Evolutionary conservation across 2,797 vertebrate species (phyloP), one percentile per base, ranked within the genome.

Genomic region (Helostoma temminkii): DNA sequence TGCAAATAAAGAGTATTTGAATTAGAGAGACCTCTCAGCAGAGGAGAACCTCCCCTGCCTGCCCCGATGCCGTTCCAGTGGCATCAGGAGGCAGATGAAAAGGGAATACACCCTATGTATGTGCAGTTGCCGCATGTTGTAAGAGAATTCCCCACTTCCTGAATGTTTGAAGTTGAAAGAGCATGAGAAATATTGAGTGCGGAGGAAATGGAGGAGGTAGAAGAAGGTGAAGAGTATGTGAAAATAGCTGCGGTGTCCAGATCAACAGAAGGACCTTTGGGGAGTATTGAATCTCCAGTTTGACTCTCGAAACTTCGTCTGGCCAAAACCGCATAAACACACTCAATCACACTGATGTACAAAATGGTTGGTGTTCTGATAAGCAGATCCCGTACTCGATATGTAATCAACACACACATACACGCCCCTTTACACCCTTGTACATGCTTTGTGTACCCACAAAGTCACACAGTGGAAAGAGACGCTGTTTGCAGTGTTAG

Each of bases 151-250:
- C 49, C 70, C 58, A 75, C 71, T 32, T 67, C 66, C 72, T 9
- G 63, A 76, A 78, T 70, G 73, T 87, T 86, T 83, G 85, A 88
- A 88, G 85, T 86, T 83, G 66, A 89, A 89, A 90, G 78, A 88
- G 82, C 74, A 86, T 84, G 78, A 63, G 76, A 58, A 63, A 83
- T 77, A 76, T 71, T 48, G 77, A 82, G 45, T 70, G 74, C 71
- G 58, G 67, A 74, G 59, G 74, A 65, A 4, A 55, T 43, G 60
- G 73, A 63, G 55, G 71, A 66, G 25, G 63, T 4, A 34, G 68
- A 76, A 41, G 70, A 74, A 16, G 71, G 55, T 54, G 71, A 61
- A 16, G 45, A 63, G 64, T 16, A 11, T 57, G 48, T 26, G 21
- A 72, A 85, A 86, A 83, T 73, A 86, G 75, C 75, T 65, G 36